A percentile compares a stretch with the other conserved stretches of the same genome.
phyloP scores from a whole-genome alignment of 2,888 invertebrate species.

The Hydrotaea cyrtoneurina region DNA sequence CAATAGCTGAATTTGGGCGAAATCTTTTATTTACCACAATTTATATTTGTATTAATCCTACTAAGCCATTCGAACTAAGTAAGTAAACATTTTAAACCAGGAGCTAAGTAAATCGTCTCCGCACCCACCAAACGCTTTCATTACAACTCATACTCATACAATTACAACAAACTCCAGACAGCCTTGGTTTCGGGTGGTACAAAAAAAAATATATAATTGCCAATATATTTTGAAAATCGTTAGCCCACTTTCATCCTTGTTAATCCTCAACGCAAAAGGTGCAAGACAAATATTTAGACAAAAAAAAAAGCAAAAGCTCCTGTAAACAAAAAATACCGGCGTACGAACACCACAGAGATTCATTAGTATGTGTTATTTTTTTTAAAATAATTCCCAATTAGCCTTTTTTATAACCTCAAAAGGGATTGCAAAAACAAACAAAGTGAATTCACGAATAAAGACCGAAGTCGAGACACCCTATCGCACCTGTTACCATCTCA shows the following conservation, averaged over 20 bases:
- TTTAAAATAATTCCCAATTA: slow-evolving; percentile 44
- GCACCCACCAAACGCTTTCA: too few relatives aligned
- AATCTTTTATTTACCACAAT: too few relatives aligned
- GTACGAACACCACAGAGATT: neutral
- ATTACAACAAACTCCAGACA: too few relatives aligned
- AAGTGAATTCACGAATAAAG: neutral
- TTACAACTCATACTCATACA: too few relatives aligned
- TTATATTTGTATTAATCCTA: too few relatives aligned
- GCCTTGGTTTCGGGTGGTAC: too few relatives aligned
- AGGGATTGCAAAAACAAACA: slow-evolving; percentile 18
- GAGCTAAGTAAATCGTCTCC: too few relatives aligned
- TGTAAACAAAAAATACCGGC: neutral
- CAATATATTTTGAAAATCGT: neutral
- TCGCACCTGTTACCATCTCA: too few relatives aligned
- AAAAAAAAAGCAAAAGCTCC: neutral
- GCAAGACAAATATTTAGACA: neutral
- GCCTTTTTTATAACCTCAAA: slow-evolving; percentile 26
- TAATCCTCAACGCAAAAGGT: neutral
- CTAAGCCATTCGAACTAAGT: too few relatives aligned
- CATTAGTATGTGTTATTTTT: slow-evolving; percentile 2
- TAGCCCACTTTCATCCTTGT: too few relatives aligned
- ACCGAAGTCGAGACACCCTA: neutral
- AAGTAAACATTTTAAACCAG: too few relatives aligned
- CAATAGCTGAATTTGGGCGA: too few relatives aligned
- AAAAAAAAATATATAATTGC: neutral